Evolutionary conservation across 1,140 invertebrate species (phyloP).

Genomic region (Scaptomyza pallida): DNA sequence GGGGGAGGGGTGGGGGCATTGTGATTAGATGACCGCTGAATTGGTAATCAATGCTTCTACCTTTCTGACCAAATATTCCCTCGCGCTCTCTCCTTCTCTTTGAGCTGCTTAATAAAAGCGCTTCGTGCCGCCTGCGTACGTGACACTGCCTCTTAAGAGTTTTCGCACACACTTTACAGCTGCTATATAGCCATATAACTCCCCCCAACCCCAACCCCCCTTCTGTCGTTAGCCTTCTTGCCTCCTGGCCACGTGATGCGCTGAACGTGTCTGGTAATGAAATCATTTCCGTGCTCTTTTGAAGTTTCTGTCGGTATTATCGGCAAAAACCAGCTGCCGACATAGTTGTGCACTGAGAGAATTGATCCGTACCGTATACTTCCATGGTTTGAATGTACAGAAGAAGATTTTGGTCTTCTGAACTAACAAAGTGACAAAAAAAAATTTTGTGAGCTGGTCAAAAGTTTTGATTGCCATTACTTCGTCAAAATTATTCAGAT

Average conservation of each 20-base stretch:
- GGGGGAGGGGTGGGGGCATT: constrained; percentile 5
- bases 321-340: constrained; percentile 43
- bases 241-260: constrained; percentile 36
- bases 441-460: too few relatives aligned
- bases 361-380: too few relatives aligned
- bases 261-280: constrained; percentile 77
- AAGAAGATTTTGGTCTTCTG: too few relatives aligned
- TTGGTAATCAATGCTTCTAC: constrained; percentile 77
- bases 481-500: too few relatives aligned
- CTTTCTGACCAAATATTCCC: background rate
- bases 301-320: constrained; percentile 75
- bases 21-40: constrained; percentile 82
- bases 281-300: constrained; percentile 81
- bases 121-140: constrained; percentile 54
- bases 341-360: constrained; percentile 28
- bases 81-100: background rate
- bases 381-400: too few relatives aligned
- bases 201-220: background rate
- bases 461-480: too few relatives aligned
- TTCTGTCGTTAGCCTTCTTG: background rate
- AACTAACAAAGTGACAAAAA: too few relatives aligned
- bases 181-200: constrained; percentile 3
- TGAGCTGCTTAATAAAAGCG: constrained; percentile 74
- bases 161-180: constrained; percentile 71
- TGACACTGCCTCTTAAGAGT: constrained; percentile 63